Evolutionary conservation across 1,140 invertebrate genomes (phyloP).

Genomic region (Bradysia coprophila): DNA sequence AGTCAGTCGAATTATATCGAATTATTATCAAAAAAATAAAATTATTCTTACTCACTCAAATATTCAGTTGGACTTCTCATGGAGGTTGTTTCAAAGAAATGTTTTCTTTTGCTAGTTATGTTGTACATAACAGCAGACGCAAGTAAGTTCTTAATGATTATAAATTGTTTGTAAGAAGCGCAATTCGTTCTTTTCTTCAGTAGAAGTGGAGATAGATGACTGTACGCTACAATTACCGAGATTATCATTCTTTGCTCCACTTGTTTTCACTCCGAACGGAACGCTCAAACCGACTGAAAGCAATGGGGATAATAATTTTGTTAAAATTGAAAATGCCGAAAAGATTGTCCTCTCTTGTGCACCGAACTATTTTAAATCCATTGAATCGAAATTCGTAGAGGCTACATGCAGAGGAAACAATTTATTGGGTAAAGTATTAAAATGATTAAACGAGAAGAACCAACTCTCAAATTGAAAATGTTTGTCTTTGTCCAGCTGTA

Average conservation of each 20-base stretch:
- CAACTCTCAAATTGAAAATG: background rate
- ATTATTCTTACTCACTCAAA: too few relatives aligned
- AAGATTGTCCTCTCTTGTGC: background rate
- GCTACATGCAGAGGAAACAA: background rate
- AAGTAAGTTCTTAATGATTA: too few relatives aligned
- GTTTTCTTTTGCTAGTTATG: too few relatives aligned
- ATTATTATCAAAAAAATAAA: too few relatives aligned
- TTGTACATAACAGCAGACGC: too few relatives aligned
- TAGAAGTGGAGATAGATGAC: too few relatives aligned
- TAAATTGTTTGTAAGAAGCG: too few relatives aligned
- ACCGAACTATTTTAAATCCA: background rate
- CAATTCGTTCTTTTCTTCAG: too few relatives aligned
- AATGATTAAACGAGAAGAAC: background rate
- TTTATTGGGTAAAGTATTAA: background rate
- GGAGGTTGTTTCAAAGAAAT: too few relatives aligned
- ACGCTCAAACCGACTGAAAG: constrained; percentile 1
- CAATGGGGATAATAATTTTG: background rate
- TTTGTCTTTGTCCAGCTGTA: background rate
- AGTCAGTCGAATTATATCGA: too few relatives aligned
- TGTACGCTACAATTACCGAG: background rate
- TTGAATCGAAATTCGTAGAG: background rate
- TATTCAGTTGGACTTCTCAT: too few relatives aligned
- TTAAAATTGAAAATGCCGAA: background rate
- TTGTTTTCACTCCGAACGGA: constrained; percentile 1
- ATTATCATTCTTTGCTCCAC: constrained; percentile 1